Percentiles rank a stretch among this genome's conserved stretches.
Conservation (phyloP, 2,113 vertebrate species). For the Nyctibius bracteatus region DNA sequence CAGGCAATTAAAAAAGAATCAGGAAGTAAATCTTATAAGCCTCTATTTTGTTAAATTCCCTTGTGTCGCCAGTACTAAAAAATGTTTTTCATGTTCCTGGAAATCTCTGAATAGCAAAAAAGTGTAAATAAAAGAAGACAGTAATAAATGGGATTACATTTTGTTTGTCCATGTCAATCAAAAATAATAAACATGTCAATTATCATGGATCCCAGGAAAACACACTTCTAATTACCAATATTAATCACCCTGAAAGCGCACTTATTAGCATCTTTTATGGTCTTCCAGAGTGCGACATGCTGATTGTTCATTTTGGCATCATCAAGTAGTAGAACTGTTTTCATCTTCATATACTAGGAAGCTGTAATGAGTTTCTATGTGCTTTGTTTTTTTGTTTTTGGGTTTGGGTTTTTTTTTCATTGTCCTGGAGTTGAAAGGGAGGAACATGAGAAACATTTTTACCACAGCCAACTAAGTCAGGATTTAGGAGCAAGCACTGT, state of each 20-base stretch:
- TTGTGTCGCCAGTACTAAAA: not conserved
- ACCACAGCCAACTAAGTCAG: not conserved
- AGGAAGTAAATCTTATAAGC: not conserved
- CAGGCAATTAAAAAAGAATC: not conserved
- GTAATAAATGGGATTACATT: not conserved
- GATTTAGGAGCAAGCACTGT: not conserved
- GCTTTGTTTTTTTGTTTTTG: not conserved
- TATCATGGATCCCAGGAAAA: not conserved
- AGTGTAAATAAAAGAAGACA: not conserved
- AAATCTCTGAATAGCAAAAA: not conserved
- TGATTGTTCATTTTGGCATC: not conserved
- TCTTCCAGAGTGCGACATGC: not conserved
- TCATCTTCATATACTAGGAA: not conserved
- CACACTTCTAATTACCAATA: not conserved
- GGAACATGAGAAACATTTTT: not conserved
- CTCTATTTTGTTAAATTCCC: not conserved
- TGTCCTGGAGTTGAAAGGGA: not conserved
- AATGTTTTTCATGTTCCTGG: not conserved
- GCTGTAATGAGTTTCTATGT: not conserved
- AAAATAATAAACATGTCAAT: not conserved
- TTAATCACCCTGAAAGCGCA: not conserved
- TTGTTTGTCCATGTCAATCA: not conserved
- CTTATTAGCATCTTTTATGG: not conserved
- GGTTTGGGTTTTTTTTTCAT: not conserved
- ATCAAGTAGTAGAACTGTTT: not conserved